Percentiles rank a stretch among this genome's conserved stretches.
phyloP scores from a whole-genome alignment of 2,797 vertebrate species.

The Periophthalmus magnuspinnatus region DNA sequence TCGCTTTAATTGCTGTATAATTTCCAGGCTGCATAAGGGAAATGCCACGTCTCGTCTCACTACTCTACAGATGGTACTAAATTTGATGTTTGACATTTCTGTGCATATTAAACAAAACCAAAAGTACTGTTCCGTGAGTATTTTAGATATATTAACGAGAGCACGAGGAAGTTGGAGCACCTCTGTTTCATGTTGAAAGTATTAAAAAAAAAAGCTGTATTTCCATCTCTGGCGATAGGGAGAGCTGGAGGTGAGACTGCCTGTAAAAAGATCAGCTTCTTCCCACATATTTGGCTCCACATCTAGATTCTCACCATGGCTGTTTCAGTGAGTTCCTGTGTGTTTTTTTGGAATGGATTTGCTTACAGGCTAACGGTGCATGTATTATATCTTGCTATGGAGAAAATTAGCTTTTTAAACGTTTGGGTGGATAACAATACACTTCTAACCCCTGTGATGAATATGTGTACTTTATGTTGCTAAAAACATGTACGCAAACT shows the following conservation, averaged over 20 bases:
- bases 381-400: slow-evolving; percentile 3
- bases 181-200: neutral
- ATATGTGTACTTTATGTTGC: neutral
- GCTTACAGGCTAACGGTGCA: neutral
- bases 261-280: neutral
- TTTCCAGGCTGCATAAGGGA: slow-evolving; percentile 3
- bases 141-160: neutral
- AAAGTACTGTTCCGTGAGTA: neutral
- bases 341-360: neutral
- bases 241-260: slow-evolving; percentile 1
- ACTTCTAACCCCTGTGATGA: neutral
- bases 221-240: neutral
- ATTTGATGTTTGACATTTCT: neutral
- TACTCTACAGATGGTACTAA: neutral
- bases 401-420: slow-evolving; percentile 7
- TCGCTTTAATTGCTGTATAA: slow-evolving; percentile 2
- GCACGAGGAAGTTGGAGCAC: neutral
- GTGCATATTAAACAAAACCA: neutral
- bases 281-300: slow-evolving; percentile 13
- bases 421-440: neutral
- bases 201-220: neutral
- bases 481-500: neutral
- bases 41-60: slow-evolving; percentile 1
- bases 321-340: neutral
- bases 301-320: neutral